Evolutionary conservation across 2,113 vertebrate species (phyloP).

Genomic region (Pseudolaguvia tuberculata): DNA sequence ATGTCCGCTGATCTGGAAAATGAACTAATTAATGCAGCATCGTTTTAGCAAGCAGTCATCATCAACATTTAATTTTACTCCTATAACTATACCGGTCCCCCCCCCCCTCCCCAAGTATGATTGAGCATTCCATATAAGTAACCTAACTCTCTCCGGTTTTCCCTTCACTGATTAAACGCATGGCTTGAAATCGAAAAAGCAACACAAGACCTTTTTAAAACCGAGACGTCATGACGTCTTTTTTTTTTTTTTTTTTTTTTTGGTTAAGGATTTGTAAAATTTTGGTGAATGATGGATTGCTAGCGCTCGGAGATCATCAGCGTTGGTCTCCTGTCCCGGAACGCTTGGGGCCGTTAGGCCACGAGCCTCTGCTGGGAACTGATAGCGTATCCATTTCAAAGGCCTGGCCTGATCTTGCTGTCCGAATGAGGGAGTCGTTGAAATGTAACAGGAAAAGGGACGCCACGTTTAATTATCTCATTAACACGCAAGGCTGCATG

Average conservation of each 20-base stretch:
- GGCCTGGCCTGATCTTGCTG: slow-evolving; percentile 49
- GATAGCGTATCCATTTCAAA: slow-evolving; percentile 66
- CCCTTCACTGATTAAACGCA: slow-evolving; percentile 38
- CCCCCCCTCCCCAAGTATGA: too few species aligned
- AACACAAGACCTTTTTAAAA: slow-evolving; percentile 46
- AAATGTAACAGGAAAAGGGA: slow-evolving; percentile 70
- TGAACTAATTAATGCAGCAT: slow-evolving; percentile 40
- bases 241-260: slow-evolving; percentile 30
- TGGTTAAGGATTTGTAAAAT: slow-evolving; percentile 35
- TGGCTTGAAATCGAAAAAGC: slow-evolving; percentile 49
- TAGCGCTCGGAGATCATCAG: slow-evolving; percentile 49
- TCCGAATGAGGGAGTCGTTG: slow-evolving; percentile 52
- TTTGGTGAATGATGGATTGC: slow-evolving; percentile 53
- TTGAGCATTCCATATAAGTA: slow-evolving; percentile 38
- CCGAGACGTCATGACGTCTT: slow-evolving; percentile 20
- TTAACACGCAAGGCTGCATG: slow-evolving; percentile 64
- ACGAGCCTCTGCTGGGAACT: slow-evolving; percentile 41
- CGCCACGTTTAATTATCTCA: slow-evolving; percentile 74
- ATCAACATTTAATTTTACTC: slow-evolving; percentile 24
- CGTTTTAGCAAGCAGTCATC: slow-evolving; percentile 22
- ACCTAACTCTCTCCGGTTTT: slow-evolving; percentile 33
- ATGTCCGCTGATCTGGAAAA: slow-evolving; percentile 40
- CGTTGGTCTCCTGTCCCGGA: slow-evolving; percentile 44
- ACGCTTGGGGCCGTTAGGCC: slow-evolving; percentile 29
- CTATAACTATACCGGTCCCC: slow-evolving; percentile 4